phyloP scores from a whole-genome alignment of 2,113 vertebrate genomes.

The Cyanoramphus novaezelandiae region DNA sequence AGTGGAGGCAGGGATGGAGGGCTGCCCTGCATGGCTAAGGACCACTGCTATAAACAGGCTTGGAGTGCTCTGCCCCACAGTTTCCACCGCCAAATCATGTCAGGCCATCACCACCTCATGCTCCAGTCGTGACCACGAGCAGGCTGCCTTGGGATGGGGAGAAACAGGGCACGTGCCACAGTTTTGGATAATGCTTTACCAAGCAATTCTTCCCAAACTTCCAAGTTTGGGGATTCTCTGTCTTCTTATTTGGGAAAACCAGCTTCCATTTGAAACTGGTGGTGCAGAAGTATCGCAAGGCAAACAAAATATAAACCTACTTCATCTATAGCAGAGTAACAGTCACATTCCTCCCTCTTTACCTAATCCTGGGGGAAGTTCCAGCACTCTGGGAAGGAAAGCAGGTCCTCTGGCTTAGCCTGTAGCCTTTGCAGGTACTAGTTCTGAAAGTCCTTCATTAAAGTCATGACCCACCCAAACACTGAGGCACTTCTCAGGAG shows the following conservation, averaged over 20 bases:
- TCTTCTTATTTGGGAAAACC: background rate
- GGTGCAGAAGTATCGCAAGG: background rate
- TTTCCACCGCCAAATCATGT: rapidly evolving
- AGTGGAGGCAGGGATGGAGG: background rate
- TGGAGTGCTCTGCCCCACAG: rapidly evolving
- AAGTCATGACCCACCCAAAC: background rate
- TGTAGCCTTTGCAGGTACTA: background rate
- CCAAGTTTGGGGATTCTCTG: rapidly evolving
- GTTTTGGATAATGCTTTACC: background rate
- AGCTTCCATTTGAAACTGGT: background rate
- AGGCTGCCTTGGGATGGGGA: background rate
- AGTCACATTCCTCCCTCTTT: background rate
- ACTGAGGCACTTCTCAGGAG: background rate
- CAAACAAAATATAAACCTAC: background rate
- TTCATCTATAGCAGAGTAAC: background rate
- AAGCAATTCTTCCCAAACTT: background rate
- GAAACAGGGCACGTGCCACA: background rate
- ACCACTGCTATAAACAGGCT: background rate
- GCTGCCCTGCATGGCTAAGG: background rate
- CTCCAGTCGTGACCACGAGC: background rate
- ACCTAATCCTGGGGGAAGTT: background rate
- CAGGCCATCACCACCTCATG: background rate
- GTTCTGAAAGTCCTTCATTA: background rate
- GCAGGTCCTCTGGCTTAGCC: background rate
- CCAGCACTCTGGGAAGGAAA: background rate